phyloP scores from a whole-genome alignment of 2,888 invertebrate genomes.

The Chrysomela aeneicollis region DNA sequence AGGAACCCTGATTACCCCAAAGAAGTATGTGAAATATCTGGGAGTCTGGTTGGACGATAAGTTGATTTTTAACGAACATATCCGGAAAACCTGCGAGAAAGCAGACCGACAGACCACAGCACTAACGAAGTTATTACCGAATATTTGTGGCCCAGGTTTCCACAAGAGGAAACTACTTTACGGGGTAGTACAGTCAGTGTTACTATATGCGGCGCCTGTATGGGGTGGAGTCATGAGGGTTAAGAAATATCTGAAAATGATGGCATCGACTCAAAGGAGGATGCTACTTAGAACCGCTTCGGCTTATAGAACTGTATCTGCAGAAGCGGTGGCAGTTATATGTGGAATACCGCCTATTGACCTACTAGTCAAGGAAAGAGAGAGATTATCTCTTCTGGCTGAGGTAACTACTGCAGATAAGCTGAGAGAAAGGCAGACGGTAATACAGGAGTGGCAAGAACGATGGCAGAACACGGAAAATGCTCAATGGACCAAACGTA shows the following conservation, averaged over 20 bases:
- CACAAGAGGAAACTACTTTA: too few relatives aligned
- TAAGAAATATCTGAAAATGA: conserved; percentile 15
- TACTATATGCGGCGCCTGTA: too few relatives aligned
- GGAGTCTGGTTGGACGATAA: conserved; percentile 5
- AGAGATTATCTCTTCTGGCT: background rate
- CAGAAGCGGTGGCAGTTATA: conserved; percentile 26
- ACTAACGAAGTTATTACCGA: too few relatives aligned
- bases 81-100: too few relatives aligned
- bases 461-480: background rate
- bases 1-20: background rate
- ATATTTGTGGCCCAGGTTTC: too few relatives aligned
- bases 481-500: background rate
- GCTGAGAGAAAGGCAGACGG: too few relatives aligned
- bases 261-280: conserved; percentile 16
- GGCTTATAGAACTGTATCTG: conserved; percentile 31
- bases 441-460: too few relatives aligned
- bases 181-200: too few relatives aligned
- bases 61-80: too few relatives aligned
- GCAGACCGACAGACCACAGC: too few relatives aligned
- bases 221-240: conserved; percentile 27
- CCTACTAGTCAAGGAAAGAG: conserved; percentile 25
- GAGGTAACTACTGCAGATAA: too few relatives aligned
- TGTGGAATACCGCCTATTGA: conserved; percentile 29
- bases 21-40: too few relatives aligned
- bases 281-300: conserved; percentile 15